Base-by-base conservation (phyloP, 2,888 invertebrate species). In the Flabesymbios commensalis region DNA sequence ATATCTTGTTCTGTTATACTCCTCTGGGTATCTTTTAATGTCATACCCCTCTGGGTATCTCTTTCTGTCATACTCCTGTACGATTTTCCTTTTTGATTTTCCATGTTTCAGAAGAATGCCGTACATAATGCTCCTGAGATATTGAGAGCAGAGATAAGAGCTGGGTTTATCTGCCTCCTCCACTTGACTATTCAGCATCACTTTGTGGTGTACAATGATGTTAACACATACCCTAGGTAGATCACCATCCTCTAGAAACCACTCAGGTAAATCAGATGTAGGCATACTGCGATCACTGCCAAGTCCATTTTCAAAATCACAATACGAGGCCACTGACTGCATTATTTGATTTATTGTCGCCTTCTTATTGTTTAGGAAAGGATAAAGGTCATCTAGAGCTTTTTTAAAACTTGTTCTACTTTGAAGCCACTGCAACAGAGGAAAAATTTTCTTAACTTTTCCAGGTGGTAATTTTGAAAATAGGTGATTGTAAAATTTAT, bases 311-410 rank as follows among this genome's bases (percentile, higher is more conserved):
- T n/a, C n/a, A n/a, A n/a, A 59, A 41, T 54, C 67, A 72, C 2
- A 55, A 63, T 29, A 81, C 49, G 42, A 83, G 70, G 63, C 88
- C 89, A 7, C 84, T 78, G 17, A 92, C 82, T 0, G 91, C 92
- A 1, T 88, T 85, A 17, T 90, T 88, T 26, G 89, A 84, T 0
- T 87, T 88, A 7, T 65, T 59, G 77, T 90, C 88, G 73, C 88
- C 86, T 71, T 88, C 87, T 1, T 94, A 76, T 93, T 94, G 94
- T n/a, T n/a, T n/a, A n/a, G n/a, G n/a, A n/a, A n/a, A n/a, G n/a
- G n/a, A n/a, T n/a, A n/a, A n/a, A n/a, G n/a, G n/a, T n/a, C n/a
- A n/a, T n/a, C 87, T 87, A 65, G 87, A 86, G 67, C 94, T 90
- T 64, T 19, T 24, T 87, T 86, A 65, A 87, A 85, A 74, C 92